A percentile compares a stretch with the other conserved stretches of the same genome.
These are phyloP conservation scores for Nicator chloris DNA, from an alignment of 2,113 vertebrate genomes.

Conservation along the genomic window DNA sequence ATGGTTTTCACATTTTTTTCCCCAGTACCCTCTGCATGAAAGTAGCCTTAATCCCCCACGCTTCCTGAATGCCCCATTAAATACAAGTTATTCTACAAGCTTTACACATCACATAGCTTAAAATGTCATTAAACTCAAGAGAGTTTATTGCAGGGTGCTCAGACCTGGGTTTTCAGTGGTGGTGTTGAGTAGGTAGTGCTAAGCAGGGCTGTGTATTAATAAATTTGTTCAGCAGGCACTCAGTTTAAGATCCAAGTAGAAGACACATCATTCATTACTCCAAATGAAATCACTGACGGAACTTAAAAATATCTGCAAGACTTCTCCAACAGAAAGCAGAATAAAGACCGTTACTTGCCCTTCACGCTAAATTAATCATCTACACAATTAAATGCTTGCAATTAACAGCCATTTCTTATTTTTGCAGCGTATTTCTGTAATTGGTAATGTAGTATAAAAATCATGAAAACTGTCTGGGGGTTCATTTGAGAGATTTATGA, in stretches of 20 bases:
- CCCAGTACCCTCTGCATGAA: background rate
- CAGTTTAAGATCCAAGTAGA: background rate
- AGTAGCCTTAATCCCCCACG: background rate
- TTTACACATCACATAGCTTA: background rate
- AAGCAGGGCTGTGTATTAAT: background rate
- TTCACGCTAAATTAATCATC: constrained; percentile 28
- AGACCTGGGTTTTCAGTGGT: background rate
- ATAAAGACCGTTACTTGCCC: background rate
- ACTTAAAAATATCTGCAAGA: background rate
- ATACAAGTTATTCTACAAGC: background rate
- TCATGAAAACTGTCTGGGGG: constrained; percentile 21
- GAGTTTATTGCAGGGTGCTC: background rate
- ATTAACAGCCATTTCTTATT: constrained; percentile 33
- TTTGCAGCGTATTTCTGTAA: background rate
- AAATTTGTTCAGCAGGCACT: background rate
- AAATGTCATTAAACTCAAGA: background rate
- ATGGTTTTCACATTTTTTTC: background rate
- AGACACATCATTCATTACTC: background rate
- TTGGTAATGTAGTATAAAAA: constrained; percentile 19
- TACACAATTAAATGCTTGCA: constrained; percentile 17
- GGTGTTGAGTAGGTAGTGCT: background rate
- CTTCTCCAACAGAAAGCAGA: background rate
- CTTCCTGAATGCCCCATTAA: background rate
- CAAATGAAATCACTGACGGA: background rate
- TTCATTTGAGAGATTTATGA: constrained; percentile 40